Percentiles rank a stretch among this genome's conserved stretches.
Evolutionary conservation across 2,113 vertebrate species (phyloP).

Genomic region (Ranitomeya variabilis): DNA sequence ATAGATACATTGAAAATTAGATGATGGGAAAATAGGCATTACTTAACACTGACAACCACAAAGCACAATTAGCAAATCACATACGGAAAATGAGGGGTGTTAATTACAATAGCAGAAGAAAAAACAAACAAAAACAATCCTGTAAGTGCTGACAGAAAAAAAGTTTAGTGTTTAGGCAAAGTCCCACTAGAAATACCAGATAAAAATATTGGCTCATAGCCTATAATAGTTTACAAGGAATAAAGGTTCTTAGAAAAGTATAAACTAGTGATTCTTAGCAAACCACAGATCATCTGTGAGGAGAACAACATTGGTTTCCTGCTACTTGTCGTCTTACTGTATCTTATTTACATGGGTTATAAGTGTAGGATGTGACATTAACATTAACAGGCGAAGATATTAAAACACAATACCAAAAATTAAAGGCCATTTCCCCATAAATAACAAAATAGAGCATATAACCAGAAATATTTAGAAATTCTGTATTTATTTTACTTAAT

Average conservation of each 20-base stretch:
- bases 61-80: not conserved
- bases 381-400: not conserved
- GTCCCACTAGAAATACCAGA: conserved; percentile 65
- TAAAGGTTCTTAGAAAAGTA: conserved; percentile 80
- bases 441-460: not conserved
- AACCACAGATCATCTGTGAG: conserved; percentile 74
- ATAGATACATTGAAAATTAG: not conserved
- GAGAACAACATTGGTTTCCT: conserved; percentile 46
- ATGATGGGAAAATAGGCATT: not conserved
- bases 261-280: conserved; percentile 73
- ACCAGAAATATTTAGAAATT: no score
- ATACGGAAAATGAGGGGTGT: not conserved
- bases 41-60: not conserved
- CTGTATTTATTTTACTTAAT: no score
- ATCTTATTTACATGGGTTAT: not conserved
- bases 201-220: conserved; percentile 67
- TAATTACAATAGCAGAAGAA: not conserved
- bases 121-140: not conserved
- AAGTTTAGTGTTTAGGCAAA: conserved; percentile 47
- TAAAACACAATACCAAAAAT: no score
- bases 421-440: not conserved
- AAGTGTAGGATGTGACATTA: not conserved
- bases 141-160: not conserved
- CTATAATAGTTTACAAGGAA: conserved; percentile 66
- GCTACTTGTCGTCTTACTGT: conserved; percentile 23